phyloP scores from a whole-genome alignment of 2,888 invertebrate species.

The Sericinus montela region DNA sequence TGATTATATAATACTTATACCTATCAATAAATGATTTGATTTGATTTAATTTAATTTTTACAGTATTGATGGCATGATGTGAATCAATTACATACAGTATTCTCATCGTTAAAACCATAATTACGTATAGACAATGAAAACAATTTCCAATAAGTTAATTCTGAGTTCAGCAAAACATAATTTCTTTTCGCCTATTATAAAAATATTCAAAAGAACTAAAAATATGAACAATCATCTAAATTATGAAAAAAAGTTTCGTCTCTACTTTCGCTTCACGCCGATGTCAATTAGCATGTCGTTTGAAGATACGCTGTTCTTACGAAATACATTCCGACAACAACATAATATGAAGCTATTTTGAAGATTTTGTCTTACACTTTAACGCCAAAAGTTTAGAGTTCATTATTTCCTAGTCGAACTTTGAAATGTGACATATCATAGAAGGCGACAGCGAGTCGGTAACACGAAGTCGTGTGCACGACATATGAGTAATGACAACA shows the following conservation, averaged over 20 bases:
- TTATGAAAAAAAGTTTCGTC: slow-evolving; percentile 41
- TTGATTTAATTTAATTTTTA: too few relatives aligned
- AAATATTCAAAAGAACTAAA: too few relatives aligned
- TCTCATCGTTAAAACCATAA: too few relatives aligned
- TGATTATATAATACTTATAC: too few relatives aligned
- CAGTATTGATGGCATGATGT: too few relatives aligned
- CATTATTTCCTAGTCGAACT: slow-evolving; percentile 36
- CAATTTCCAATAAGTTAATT: too few relatives aligned
- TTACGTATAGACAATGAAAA: too few relatives aligned
- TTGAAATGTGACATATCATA: slow-evolving; percentile 50
- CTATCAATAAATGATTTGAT: too few relatives aligned
- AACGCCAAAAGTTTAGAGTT: slow-evolving; percentile 43
- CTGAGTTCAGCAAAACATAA: too few relatives aligned
- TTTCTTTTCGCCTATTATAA: too few relatives aligned
- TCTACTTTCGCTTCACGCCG: slow-evolving; percentile 54
- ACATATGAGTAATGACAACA: slow-evolving; percentile 78
- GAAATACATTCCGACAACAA: slow-evolving; percentile 32
- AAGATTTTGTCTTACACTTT: slow-evolving; percentile 36
- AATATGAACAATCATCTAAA: slow-evolving; percentile 24
- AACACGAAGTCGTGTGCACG: slow-evolving; percentile 67
- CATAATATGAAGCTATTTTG: slow-evolving; percentile 32
- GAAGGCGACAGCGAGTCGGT: slow-evolving; percentile 43
- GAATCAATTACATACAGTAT: too few relatives aligned
- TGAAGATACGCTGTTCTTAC: slow-evolving; percentile 63
- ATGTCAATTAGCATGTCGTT: slow-evolving; percentile 76